Base-by-base conservation (phyloP, 2,888 invertebrate genomes). In the Cancer borealis region DNA sequence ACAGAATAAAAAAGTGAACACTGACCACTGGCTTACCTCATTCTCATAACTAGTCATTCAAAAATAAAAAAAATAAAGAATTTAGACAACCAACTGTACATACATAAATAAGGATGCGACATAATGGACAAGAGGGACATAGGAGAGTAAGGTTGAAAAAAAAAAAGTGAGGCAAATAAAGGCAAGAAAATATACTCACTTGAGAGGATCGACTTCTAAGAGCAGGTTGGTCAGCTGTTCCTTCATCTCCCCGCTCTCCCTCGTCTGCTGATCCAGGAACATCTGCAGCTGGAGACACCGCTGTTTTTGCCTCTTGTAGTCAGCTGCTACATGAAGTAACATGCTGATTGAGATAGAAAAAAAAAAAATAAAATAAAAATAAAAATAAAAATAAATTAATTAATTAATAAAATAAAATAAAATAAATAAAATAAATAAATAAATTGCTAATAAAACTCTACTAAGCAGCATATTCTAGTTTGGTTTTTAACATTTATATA, bases 271-370 rank as follows among this genome's bases (percentile, higher is more conserved):
- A 47, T 88, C 88, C 88, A 88, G 49, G n/a, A 26, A 47, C 49
- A 88, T 47, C 88, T 88, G 88, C 88, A 88, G 88, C 88, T 88
- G 47, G n/a, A 88, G 47, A 49, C 26, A 47, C 47, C 47, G 26
- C 47, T 47, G 46, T 17, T 88, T 88, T n/a, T 88, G 47, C 47
- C 88, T 26, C 14, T 88, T 49, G n/a, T 88, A 88, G 6, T 88
- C 47, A 14, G 88, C 88, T 30, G 88, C 88, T 39, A 88, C 47
- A 47, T 49, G 88, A 49, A 47, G 49, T 10, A 88, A 49, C n/a
- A n/a, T 88, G 88, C 88, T 88, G 88, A 5, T 73, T 73, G 8
- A 4, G 73, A 73, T 10, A n/a, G 17, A 60, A 17, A 21, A 60
- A 60, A 12, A 49, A 60, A 17, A 60, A 60, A 21, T 8, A 60